Conservation (phyloP, 1,140 invertebrate genomes). For the Eriocheir sinensis region DNA sequence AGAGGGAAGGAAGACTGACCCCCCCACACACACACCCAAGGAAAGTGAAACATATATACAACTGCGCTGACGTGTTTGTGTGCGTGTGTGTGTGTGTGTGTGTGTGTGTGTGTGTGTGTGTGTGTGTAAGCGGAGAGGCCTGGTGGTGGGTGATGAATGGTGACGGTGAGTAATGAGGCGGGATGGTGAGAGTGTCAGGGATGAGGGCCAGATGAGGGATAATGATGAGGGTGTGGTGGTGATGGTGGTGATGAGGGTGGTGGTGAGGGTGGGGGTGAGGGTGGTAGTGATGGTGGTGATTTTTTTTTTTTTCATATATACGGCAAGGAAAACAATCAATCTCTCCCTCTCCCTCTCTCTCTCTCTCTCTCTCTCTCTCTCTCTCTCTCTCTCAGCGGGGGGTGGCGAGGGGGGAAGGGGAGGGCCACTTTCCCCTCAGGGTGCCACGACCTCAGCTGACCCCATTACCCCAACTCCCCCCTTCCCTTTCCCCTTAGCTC, state of each 20-base stretch:
- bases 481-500: not conserved
- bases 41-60: not conserved
- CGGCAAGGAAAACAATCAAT: too few species aligned
- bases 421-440: not conserved
- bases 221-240: not conserved
- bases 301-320: not conserved
- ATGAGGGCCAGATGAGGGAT: not conserved
- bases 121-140: not conserved
- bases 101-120: slow-evolving; percentile 15
- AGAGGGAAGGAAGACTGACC: not conserved
- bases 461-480: not conserved
- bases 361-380: slow-evolving; percentile 4
- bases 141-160: slow-evolving; percentile 11
- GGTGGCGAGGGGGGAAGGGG: not conserved
- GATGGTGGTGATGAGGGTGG: not conserved
- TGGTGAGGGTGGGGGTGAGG: not conserved
- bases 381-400: not conserved
- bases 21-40: too few species aligned
- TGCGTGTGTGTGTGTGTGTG: slow-evolving; percentile 4
- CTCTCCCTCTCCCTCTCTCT: too few species aligned
- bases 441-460: not conserved
- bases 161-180: not conserved
- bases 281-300: not conserved
- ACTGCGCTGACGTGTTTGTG: not conserved
- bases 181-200: slow-evolving; percentile 9